Base-by-base conservation (phyloP, 2,113 vertebrate species). In the Rhinolophus ferrumequinum region DNA sequence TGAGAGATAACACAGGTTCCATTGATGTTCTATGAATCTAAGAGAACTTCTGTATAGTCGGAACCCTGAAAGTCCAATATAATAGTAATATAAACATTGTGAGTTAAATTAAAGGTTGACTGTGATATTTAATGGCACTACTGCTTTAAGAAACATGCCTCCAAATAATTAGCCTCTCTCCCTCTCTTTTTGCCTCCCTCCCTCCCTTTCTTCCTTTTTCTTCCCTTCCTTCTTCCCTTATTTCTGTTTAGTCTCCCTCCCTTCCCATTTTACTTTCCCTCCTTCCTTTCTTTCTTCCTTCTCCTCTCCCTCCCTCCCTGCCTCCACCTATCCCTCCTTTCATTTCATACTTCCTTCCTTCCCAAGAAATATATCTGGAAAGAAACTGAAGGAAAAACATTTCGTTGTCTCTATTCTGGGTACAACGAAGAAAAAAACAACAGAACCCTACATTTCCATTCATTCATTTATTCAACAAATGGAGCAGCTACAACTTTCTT, bases 401-500 rank as follows among this genome's bases (percentile, higher is more conserved):
- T 77, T 89, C 94, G 54, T 33, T 85, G 84, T 72, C 76, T 76
- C 33, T 90, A 77, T 77, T 52, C 22, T 87, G 64, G 35, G 28
- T 83, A 70, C 12, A 94, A 16, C 72, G 30, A 72, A 69, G 76
- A 30, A 58, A 30, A 82, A 60, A 56, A 93, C 33, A 72, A 28
- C 10, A 70, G 52, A 79, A 66, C 16, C 3, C 47, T 72, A 35
- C 52, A 66, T 88, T 92, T 80, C 47, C 38, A 47, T 80, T 93
- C 22, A 44, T 83, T 86, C 44, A 66, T 84, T 88, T 70, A 66
- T 69, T 85, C 33, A 47, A 70, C 24, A 92, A 85, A 62, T 22
- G 50, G 30, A 95, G 87, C 18, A 85, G 21, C 66, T 89, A 35
- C 47, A 94, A 84, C 41, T 92, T 70, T 80, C 41, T 84, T 88